Percentiles rank a stretch among this genome's conserved stretches.
Conservation (phyloP, 1,140 invertebrate species). For the Pseudobourletiella spinata region DNA sequence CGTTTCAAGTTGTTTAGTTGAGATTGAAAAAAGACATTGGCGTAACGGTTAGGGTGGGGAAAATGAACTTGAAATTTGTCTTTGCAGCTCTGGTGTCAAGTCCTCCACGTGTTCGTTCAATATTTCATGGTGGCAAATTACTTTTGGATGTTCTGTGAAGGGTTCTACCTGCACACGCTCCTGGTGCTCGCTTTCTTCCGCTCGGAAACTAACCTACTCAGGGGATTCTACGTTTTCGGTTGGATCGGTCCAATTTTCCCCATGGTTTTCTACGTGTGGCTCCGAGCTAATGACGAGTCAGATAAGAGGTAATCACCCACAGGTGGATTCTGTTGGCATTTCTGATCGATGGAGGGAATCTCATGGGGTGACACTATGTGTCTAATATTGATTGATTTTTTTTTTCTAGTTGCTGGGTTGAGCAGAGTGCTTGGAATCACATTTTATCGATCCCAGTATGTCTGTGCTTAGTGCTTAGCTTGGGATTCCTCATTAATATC, state of each 20-base stretch:
- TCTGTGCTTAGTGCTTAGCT: slow-evolving; percentile 45
- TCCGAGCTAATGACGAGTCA: slow-evolving; percentile 26
- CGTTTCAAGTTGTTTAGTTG: neutral
- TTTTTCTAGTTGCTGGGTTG: slow-evolving; percentile 27
- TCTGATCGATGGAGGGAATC: neutral
- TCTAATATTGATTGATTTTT: neutral
- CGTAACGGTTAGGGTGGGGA: neutral
- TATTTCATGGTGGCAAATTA: slow-evolving; percentile 44
- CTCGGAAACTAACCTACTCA: slow-evolving; percentile 44
- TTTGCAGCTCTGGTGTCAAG: slow-evolving; percentile 25
- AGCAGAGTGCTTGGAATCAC: slow-evolving; percentile 23
- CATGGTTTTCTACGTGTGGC: slow-evolving; percentile 36
- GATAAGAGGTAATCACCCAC: slow-evolving; percentile 20
- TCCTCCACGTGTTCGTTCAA: slow-evolving; percentile 23
- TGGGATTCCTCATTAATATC: slow-evolving; percentile 46
- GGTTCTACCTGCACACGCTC: slow-evolving; percentile 50
- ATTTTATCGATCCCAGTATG: slow-evolving; percentile 41
- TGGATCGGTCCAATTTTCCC: slow-evolving; percentile 43
- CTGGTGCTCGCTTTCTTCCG: slow-evolving; percentile 47
- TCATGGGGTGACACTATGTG: neutral
- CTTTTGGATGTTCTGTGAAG: slow-evolving; percentile 49
- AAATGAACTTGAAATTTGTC: neutral
- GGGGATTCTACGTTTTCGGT: slow-evolving; percentile 47
- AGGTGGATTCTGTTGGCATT: neutral
- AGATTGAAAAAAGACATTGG: too few species aligned